phyloP scores from a whole-genome alignment of 2,888 invertebrate genomes.

The Carcina quercana region DNA sequence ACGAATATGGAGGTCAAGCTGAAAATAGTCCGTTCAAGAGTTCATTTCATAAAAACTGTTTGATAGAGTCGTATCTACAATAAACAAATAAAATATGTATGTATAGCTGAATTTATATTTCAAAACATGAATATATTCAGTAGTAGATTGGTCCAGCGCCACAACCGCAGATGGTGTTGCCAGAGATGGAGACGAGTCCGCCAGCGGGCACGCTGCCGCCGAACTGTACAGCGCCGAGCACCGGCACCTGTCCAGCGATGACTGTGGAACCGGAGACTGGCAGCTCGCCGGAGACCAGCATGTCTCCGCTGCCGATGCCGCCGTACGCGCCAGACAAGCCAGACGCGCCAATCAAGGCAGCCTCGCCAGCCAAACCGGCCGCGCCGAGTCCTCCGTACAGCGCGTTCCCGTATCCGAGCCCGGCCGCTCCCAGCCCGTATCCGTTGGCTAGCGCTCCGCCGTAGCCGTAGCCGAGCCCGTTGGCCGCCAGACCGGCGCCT shows the following conservation, averaged over 20 bases:
- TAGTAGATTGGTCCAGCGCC: not conserved
- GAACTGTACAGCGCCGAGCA: constrained; percentile 27
- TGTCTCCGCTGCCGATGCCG: constrained; percentile 23
- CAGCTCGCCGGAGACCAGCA: constrained; percentile 25
- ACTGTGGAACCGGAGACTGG: constrained; percentile 23
- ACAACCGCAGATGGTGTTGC: constrained; percentile 23
- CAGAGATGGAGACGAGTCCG: constrained; percentile 26
- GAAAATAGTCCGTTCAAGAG: no score
- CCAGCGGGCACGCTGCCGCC: constrained; percentile 21
- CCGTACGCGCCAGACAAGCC: not conserved
- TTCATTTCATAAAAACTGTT: no score
- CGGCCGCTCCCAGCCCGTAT: constrained; percentile 15
- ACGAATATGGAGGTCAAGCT: no score
- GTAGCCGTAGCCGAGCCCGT: not conserved
- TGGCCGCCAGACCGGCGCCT: not conserved
- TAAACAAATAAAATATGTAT: no score
- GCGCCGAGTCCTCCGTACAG: not conserved
- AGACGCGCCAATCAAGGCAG: constrained; percentile 19
- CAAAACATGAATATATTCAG: not conserved
- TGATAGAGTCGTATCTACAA: no score
- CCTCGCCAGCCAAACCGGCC: constrained; percentile 17
- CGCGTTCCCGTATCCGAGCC: no score
- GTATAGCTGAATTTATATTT: no score
- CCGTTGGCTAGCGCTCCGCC: not conserved
- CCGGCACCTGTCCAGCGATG: constrained; percentile 30